Conservation (phyloP, 2,888 invertebrate genomes). For the Drosophila anceps region DNA sequence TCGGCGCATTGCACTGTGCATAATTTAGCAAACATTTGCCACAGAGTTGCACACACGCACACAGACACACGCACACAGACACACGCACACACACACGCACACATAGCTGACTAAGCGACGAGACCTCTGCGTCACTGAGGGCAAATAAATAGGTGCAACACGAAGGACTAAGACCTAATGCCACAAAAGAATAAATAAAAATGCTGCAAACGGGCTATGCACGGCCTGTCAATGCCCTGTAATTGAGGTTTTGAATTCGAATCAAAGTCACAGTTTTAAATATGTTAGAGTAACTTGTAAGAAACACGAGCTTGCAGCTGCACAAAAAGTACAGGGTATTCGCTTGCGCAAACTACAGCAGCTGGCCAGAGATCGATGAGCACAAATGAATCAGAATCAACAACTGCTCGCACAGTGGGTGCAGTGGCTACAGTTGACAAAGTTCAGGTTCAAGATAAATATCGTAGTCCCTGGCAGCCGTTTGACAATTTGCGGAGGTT, state of each 20-base stretch:
- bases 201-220: not conserved
- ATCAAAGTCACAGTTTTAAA: too few relatives aligned
- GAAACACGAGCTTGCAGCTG: too few relatives aligned
- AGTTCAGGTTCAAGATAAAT: constrained; percentile 2
- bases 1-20: constrained; percentile 56
- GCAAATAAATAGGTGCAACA: constrained; percentile 28
- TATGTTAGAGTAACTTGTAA: too few relatives aligned
- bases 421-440: constrained; percentile 2
- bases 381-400: not conserved
- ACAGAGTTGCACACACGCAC: constrained; percentile 23
- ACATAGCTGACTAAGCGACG: constrained; percentile 12
- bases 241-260: not conserved
- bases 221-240: not conserved
- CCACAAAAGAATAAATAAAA: constrained; percentile 9
- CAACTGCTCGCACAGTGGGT: not conserved
- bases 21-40: constrained; percentile 68
- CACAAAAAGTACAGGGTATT: constrained; percentile 11
- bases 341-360: not conserved
- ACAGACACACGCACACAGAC: not conserved
- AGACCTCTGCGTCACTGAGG: constrained; percentile 5
- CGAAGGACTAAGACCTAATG: not conserved
- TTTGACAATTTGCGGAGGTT: constrained; percentile 18
- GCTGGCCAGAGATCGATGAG: not conserved
- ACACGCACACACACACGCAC: not conserved
- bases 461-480: constrained; percentile 1